Conservation (phyloP, 2,113 vertebrate genomes). For the Vidua macroura region DNA sequence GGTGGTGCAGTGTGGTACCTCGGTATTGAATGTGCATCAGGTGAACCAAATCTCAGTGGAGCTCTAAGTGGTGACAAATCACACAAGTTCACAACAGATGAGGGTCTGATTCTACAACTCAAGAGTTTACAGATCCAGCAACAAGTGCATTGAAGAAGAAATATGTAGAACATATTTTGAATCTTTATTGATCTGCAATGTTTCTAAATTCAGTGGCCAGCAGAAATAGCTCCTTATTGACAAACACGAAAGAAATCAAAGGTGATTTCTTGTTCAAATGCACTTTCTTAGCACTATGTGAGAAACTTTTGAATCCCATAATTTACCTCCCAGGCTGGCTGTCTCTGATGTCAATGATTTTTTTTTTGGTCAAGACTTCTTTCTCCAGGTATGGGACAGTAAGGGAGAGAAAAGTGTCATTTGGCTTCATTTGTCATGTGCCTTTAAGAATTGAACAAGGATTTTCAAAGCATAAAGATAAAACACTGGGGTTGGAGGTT, state of each 20-base stretch:
- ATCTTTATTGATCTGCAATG: background rate
- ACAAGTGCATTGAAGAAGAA: background rate
- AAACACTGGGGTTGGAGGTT: background rate
- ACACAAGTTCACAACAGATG: background rate
- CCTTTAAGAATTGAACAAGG: background rate
- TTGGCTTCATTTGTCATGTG: background rate
- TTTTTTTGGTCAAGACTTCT: background rate
- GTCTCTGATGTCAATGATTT: background rate
- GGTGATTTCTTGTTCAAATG: background rate
- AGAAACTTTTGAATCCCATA: background rate
- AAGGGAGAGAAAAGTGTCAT: background rate
- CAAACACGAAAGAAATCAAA: background rate
- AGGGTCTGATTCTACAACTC: background rate
- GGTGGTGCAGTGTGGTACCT: background rate
- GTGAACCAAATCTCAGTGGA: background rate
- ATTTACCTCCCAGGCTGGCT: background rate
- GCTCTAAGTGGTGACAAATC: background rate
- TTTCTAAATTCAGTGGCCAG: background rate
- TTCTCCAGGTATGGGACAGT: background rate
- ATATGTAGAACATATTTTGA: background rate
- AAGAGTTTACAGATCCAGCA: background rate
- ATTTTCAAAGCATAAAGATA: background rate
- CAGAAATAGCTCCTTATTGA: background rate
- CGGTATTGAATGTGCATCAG: fast-evolving
- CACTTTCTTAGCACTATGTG: background rate